These are phyloP conservation scores for Nemurella pictetii DNA, from an alignment of 2,888 invertebrate genomes.

Conservation along the genomic window DNA sequence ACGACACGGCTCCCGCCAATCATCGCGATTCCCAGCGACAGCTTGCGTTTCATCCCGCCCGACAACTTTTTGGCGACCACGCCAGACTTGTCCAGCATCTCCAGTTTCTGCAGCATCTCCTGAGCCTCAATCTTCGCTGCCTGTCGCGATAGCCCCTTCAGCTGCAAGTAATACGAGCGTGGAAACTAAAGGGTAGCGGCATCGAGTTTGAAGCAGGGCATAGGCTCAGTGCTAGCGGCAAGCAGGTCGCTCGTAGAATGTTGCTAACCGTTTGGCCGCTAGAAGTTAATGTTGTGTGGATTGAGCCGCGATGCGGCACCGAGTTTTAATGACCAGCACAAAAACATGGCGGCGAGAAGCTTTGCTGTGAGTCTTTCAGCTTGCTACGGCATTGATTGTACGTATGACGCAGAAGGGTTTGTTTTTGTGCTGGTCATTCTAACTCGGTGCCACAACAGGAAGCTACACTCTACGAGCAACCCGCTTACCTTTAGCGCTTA, in stretches of 20 bases:
- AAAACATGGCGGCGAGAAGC: no score
- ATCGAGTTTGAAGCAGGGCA: no score
- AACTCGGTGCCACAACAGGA: no score
- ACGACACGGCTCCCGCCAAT: conserved; percentile 73
- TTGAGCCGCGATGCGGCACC: no score
- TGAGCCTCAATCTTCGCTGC: conserved; percentile 59
- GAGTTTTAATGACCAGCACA: no score
- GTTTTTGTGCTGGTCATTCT: no score
- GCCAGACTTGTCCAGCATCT: conserved; percentile 65
- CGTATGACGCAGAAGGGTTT: no score
- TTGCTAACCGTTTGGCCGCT: neutral
- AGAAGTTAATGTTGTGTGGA: neutral
- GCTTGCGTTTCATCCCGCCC: conserved; percentile 90
- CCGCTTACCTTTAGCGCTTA: no score
- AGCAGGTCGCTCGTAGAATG: no score
- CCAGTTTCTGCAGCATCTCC: conserved; percentile 62
- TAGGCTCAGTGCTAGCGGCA: no score
- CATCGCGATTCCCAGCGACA: conserved; percentile 84
- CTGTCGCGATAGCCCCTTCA: conserved; percentile 61
- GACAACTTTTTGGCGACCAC: conserved; percentile 68
- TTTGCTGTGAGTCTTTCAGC: neutral
- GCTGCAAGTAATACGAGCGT: conserved; percentile 51
- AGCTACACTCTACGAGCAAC: no score
- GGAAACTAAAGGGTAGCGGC: neutral
- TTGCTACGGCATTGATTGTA: no score